phyloP scores from a whole-genome alignment of 2,888 invertebrate genomes.

The Hoplodrina blanda region DNA sequence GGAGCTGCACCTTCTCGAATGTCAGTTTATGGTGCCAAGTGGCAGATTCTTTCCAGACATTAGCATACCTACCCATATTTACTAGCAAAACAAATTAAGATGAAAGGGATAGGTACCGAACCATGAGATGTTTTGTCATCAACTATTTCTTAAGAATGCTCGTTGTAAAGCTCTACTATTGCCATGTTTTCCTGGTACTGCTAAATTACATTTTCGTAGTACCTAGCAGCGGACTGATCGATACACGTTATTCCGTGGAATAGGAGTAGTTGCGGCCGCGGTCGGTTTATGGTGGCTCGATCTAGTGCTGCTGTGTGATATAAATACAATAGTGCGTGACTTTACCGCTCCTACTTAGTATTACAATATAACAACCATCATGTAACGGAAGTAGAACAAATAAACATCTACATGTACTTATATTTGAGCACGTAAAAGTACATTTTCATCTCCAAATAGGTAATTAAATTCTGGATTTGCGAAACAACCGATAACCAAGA shows the following conservation, averaged over 20 bases:
- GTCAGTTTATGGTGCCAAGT: neutral
- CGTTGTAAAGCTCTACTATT: neutral
- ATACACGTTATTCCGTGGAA: slow-evolving; percentile 42
- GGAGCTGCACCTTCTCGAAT: neutral
- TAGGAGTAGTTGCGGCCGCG: slow-evolving; percentile 17
- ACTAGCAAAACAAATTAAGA: slow-evolving; percentile 32
- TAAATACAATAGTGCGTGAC: slow-evolving; percentile 42
- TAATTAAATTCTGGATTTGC: neutral
- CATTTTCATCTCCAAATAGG: slow-evolving; percentile 8
- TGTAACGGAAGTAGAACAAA: slow-evolving; percentile 43
- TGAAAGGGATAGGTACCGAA: slow-evolving; percentile 28
- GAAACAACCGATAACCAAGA: too few relatives aligned
- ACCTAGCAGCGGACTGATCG: slow-evolving; percentile 16
- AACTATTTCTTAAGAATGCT: slow-evolving; percentile 23
- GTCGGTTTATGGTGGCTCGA: slow-evolving; percentile 6
- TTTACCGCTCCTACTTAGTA: slow-evolving; percentile 27
- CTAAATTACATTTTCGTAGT: slow-evolving; percentile 31
- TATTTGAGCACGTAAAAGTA: slow-evolving; percentile 16
- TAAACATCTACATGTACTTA: slow-evolving; percentile 29
- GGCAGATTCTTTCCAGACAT: neutral
- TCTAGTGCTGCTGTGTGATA: slow-evolving; percentile 7
- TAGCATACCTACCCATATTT: too few relatives aligned
- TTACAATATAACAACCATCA: slow-evolving; percentile 35
- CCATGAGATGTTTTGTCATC: neutral
- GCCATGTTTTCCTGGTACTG: slow-evolving; percentile 38